A percentile compares a stretch with the other conserved stretches of the same genome.
Conservation (phyloP, 2,888 invertebrate species). For the Megalurothrips usitatus region DNA sequence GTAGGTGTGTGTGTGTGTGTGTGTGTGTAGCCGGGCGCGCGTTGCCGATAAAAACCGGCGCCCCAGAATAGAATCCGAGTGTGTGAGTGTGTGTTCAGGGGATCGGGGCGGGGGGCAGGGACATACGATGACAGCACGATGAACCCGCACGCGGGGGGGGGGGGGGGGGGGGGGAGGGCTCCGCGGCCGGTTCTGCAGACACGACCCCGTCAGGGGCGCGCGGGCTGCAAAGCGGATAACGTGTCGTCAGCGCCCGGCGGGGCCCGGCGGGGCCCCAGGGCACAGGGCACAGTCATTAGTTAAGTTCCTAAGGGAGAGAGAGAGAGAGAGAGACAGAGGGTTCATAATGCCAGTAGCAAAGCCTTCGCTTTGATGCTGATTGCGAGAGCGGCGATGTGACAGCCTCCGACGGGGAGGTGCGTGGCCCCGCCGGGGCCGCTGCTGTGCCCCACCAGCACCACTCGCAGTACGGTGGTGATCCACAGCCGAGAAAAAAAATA, state of each 20-base stretch:
- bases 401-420: background rate
- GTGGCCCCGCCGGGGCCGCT: too few species aligned
- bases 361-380: background rate
- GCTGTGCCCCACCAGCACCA: too few species aligned
- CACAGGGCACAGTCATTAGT: background rate
- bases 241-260: background rate
- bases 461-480: too few species aligned
- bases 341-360: background rate
- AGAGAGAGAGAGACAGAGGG: background rate
- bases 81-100: background rate
- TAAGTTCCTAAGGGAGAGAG: background rate
- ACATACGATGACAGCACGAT: too few species aligned
- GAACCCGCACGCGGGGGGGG: too few species aligned
- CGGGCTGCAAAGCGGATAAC: background rate
- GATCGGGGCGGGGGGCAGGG: too few species aligned
- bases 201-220: background rate
- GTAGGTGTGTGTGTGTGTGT: too few species aligned
- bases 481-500: too few species aligned
- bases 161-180: too few species aligned
- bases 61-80: background rate
- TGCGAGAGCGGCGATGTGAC: background rate
- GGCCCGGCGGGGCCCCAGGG: background rate
- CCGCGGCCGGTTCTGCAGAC: background rate
- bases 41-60: too few species aligned
- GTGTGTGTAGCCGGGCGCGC: too few species aligned